Conservation (phyloP, 1,140 invertebrate genomes). For the Scaptomyza hsui region DNA sequence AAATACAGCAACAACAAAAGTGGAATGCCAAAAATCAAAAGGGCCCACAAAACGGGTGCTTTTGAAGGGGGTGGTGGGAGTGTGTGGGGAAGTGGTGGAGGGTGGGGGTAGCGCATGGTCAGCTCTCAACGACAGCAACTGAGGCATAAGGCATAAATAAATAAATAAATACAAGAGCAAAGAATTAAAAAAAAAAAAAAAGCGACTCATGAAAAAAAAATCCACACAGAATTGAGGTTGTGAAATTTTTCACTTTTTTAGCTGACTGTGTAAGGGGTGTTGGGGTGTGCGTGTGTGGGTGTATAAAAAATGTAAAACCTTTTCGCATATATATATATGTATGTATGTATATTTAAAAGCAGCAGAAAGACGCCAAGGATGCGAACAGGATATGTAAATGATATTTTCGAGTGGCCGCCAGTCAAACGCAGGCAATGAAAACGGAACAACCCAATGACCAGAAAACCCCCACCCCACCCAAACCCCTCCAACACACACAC, state of each 20-base stretch:
- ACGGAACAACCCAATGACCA: conserved; percentile 32
- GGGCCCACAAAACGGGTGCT: conserved; percentile 3
- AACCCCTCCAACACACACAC: background rate
- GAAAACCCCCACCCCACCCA: conserved; percentile 12
- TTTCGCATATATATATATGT: conserved; percentile 22
- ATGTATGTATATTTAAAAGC: conserved; percentile 44
- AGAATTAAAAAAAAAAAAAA: no score
- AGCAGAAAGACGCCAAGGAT: conserved; percentile 19
- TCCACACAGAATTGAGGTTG: conserved; percentile 21
- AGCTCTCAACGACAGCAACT: conserved; percentile 13
- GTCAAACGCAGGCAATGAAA: conserved; percentile 72
- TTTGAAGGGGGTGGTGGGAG: background rate
- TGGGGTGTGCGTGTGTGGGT: conserved; percentile 2
- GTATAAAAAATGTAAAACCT: conserved; percentile 73
- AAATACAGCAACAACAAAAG: conserved; percentile 26
- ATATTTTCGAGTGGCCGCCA: conserved; percentile 71
- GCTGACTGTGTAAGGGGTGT: background rate
- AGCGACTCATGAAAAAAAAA: conserved; percentile 15
- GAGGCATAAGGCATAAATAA: conserved; percentile 33
- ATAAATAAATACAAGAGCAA: conserved; percentile 21
- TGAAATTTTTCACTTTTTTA: conserved; percentile 5
- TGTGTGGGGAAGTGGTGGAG: background rate
- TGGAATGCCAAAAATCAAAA: conserved; percentile 47
- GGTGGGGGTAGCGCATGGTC: conserved; percentile 10
- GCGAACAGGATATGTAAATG: conserved; percentile 75